Conservation (phyloP, 2,888 invertebrate genomes). For the Tipula lateralis region DNA sequence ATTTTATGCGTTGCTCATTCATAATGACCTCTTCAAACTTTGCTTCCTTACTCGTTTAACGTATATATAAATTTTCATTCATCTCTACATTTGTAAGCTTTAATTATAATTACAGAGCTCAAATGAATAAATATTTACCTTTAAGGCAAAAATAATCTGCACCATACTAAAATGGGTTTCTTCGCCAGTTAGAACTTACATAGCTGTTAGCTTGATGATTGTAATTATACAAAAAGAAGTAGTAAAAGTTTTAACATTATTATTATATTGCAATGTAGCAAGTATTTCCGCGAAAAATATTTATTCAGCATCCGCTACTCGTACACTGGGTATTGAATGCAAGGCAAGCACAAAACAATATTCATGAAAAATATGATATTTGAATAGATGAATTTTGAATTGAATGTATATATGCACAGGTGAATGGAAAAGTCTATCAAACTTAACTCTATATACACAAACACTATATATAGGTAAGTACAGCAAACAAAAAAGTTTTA, state of each 20-base stretch:
- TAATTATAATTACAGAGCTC: neutral
- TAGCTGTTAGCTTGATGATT: neutral
- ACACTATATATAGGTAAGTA: too few species aligned
- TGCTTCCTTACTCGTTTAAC: neutral
- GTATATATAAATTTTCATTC: too few species aligned
- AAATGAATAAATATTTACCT: neutral
- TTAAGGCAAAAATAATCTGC: neutral
- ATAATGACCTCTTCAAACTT: neutral
- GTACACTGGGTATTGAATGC: too few species aligned
- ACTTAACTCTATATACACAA: neutral
- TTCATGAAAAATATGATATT: neutral
- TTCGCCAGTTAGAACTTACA: neutral
- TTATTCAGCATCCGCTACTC: too few species aligned
- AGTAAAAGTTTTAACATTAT: neutral
- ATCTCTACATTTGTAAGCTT: neutral
- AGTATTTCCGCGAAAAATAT: neutral
- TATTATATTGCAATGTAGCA: neutral
- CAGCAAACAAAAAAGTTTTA: neutral
- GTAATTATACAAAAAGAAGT: neutral
- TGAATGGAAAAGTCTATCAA: neutral
- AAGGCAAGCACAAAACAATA: neutral
- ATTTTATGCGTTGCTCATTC: neutral
- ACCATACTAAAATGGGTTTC: neutral
- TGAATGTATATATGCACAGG: too few species aligned
- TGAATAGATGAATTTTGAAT: neutral